Evolutionary conservation across 2,797 vertebrate species (phyloP).

Genomic region (Poeciliopsis paucimaculata): DNA sequence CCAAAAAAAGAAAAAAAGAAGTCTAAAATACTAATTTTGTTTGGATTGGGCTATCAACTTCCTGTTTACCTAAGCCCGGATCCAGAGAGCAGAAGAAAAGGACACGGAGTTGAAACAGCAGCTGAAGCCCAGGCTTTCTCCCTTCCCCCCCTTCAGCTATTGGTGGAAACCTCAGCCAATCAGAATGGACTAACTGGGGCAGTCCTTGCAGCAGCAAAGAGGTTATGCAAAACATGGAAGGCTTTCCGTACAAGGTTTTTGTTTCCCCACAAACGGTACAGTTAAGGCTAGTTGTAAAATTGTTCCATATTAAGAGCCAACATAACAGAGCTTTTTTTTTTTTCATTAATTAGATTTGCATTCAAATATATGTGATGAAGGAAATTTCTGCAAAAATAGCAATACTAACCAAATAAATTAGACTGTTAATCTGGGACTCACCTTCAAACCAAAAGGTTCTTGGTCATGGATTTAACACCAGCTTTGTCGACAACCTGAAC

Average conservation of each 20-base stretch:
- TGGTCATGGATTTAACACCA: conserved; percentile 59
- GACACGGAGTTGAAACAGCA: conserved; percentile 53
- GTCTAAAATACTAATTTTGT: conserved; percentile 24
- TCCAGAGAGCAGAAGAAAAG: conserved; percentile 57
- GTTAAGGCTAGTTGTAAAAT: conserved; percentile 45
- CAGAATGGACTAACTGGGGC: conserved; percentile 53
- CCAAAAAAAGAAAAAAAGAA: conserved; percentile 6
- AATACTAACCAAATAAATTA: background rate
- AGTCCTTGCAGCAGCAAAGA: conserved; percentile 73
- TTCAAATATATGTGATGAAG: conserved; percentile 17
- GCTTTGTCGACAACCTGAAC: conserved; percentile 46
- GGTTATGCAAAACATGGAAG: conserved; percentile 70
- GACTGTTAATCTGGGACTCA: conserved; percentile 35
- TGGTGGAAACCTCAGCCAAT: conserved; percentile 77
- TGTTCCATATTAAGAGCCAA: conserved; percentile 8
- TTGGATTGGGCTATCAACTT: conserved; percentile 27
- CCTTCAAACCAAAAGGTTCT: conserved; percentile 51
- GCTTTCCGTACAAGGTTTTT: conserved; percentile 53
- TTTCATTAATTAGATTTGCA: background rate
- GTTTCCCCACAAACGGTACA: conserved; percentile 21
- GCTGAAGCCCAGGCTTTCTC: conserved; percentile 65
- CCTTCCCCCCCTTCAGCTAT: conserved; percentile 74
- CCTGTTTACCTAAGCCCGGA: conserved; percentile 47
- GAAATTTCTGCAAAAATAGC: conserved; percentile 9
- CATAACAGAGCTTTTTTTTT: background rate